Evolutionary conservation across 2,113 vertebrate species (phyloP).

Genomic region (Smithornis capensis): DNA sequence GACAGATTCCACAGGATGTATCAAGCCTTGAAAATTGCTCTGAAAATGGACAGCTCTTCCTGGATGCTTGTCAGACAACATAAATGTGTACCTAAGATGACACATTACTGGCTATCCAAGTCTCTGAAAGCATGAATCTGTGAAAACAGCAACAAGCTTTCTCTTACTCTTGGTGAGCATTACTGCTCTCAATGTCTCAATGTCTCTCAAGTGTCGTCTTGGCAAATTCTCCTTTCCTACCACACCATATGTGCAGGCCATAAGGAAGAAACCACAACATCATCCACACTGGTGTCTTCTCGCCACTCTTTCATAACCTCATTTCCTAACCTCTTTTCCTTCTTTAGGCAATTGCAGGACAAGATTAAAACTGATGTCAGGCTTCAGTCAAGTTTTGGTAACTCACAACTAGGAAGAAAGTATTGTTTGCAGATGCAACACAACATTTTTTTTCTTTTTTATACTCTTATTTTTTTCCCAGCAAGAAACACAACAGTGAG

Average conservation of each 20-base stretch:
- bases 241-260: not conserved
- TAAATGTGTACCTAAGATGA: not conserved
- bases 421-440: not conserved
- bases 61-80: not conserved
- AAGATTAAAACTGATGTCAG: not conserved
- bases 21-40: not conserved
- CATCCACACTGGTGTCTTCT: not conserved
- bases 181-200: not conserved
- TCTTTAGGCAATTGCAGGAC: not conserved
- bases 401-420: not conserved
- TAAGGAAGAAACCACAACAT: not conserved
- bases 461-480: not conserved
- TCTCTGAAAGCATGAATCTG: not conserved
- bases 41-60: not conserved
- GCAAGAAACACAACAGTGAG: not conserved
- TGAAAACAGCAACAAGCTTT: not conserved
- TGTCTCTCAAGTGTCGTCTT: too few species aligned
- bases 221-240: not conserved
- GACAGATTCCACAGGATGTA: not conserved
- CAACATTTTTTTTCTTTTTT: not conserved
- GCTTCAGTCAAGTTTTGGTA: not conserved
- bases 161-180: accelerated
- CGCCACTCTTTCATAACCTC: not conserved
- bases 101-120: not conserved
- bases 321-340: not conserved